A percentile compares a stretch with the other conserved stretches of the same genome.
Conservation (phyloP, 2,888 invertebrate genomes). For the Mythimna albipuncta region DNA sequence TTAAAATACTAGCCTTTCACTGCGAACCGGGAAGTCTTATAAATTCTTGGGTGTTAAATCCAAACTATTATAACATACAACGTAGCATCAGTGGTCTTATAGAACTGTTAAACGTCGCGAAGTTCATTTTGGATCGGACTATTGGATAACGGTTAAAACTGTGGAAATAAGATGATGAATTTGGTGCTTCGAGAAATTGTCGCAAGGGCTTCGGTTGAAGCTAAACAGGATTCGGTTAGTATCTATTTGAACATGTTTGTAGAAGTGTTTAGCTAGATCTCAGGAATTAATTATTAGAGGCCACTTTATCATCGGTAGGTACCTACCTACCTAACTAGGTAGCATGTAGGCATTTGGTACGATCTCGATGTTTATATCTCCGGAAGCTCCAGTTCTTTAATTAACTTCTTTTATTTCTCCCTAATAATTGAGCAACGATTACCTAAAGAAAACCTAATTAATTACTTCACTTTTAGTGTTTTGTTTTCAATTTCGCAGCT, state of each 20-base stretch:
- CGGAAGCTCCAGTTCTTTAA: not conserved
- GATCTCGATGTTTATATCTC: not conserved
- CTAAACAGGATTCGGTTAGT: conserved; percentile 83
- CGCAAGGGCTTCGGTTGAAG: conserved; percentile 80
- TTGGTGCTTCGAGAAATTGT: conserved; percentile 84
- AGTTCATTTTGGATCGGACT: conserved; percentile 41
- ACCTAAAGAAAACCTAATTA: not conserved
- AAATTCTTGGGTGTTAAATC: conserved; percentile 58
- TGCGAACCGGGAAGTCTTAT: conserved; percentile 65
- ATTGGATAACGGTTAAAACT: conserved; percentile 63
- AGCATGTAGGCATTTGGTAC: not conserved
- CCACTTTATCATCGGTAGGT: too few species aligned
- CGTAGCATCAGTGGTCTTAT: conserved; percentile 32
- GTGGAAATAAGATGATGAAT: conserved; percentile 84
- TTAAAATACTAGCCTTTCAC: conserved; percentile 73
- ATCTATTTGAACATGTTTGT: not conserved
- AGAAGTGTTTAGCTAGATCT: not conserved
- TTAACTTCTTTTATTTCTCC: not conserved
- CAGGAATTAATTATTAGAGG: too few species aligned
- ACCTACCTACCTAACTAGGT: not conserved
- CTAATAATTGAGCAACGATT: not conserved
- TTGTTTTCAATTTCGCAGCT: not conserved
- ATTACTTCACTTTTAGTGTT: not conserved
- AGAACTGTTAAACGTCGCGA: conserved; percentile 28
- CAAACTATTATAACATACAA: conserved; percentile 12